Evolutionary conservation across 30 jellyfish, hydroid and myxozoan species (phyloP), one percentile per base, ranked within the genome.

Genomic region (Cassiopea xamachana): DNA sequence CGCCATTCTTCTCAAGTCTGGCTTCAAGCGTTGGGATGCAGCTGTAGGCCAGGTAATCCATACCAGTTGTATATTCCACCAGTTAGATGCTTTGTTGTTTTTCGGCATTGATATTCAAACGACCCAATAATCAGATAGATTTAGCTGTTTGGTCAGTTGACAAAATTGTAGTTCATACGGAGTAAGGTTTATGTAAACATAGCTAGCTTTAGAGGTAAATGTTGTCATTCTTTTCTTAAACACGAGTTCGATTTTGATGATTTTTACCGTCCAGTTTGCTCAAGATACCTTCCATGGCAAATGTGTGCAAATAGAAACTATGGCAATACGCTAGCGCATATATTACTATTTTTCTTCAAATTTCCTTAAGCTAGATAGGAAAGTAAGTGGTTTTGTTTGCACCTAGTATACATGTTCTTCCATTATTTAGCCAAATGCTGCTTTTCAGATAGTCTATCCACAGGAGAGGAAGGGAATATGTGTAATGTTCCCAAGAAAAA

Each of bases 1-100:
- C 82, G 98, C 98, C n/a, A 94, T 94, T 60, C 82, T 94, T 6
- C 84, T 94, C 19, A 90, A 91, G 50, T 90, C 97, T 47, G 98
- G 98, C 10, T 94, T 94, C 61, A 90, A 87, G 60, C 77, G 98
- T 17, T 88, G 98, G 97, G 98, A 94, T 49, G 98, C 98, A 17
- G 98, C 98, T 13, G 90, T 84, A 5, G 98, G 98, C 46, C 98
- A 94, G 96, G 98, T 90, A 73, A 50, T 15, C 2, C 3, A 1
- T 39, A 2, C 13, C 69, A 58, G 7, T 58, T 13, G 13, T 5
- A 13, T 62, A 62, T 62, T 62, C 19, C 2, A 17, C 19, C 74
- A 62, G 79, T 46, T 15, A 1, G 51, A 1, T 88, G 1, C 67
- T 4, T 67, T 13, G 2, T 1, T 6, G 43, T n/a, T 71, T 27